Base-by-base conservation (phyloP, 2,888 invertebrate species). In the Achlya flavicornis region DNA sequence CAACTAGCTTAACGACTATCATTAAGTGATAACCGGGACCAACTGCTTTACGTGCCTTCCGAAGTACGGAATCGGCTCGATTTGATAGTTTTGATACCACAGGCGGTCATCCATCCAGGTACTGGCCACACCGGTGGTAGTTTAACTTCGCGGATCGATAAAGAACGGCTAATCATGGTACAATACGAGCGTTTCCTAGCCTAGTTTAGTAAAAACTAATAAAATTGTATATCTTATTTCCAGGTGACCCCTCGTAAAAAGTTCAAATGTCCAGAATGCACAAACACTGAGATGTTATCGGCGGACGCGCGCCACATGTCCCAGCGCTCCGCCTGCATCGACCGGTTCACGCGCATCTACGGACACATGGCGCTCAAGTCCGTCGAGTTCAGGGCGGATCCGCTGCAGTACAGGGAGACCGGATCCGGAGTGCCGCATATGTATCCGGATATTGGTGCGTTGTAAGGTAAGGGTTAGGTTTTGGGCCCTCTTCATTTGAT, bases 201-300 rank as follows among this genome's bases (percentile, higher is more conserved):
- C 26, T 26, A 26, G 26, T n/a, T n/a, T n/a, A n/a, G n/a, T n/a
- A n/a, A 5, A 46, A 46, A 41, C 41, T 41, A 38, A 38, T 10
- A 7, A 3, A 1, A 41, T 67, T 38, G 62, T 63, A 68, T 69
- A 61, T 7, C 46, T 14, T 26, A 38, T 64, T n/a, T 14, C n/a
- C 87, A 97, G 97, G 98, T 99, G 41, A 97, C 98, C 0, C 98
- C 99, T 0, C 95, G 98, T 5, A 99, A 99, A 85, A 99, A 99
- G 86, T 99, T 99, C 92, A 98, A 98, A 86, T 99, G 99, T 83
- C 98, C 98, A 0, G 98, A 98, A 85, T 99, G 99, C 89, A 96
- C 96, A 4, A 98, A 98, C 88, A 98, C 97, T 0, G 98, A 98
- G 90, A 98, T 98, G 97, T 88, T 99, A 8, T 98, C 98, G 0